Base-by-base conservation (phyloP, 2,888 invertebrate species). In the Biston stratarius region DNA sequence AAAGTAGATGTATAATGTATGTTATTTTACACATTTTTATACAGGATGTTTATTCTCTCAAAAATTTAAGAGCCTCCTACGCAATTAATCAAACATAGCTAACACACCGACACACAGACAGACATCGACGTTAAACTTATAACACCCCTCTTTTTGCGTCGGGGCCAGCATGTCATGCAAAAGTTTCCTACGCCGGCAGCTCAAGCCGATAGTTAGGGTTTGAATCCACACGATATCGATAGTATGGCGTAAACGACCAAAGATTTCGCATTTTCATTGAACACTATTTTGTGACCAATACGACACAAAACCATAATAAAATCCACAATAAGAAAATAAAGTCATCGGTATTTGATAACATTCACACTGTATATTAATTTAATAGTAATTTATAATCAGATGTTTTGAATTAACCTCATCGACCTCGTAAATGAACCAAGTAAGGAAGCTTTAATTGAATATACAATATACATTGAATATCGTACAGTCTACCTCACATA, bases 401-500 rank as follows among this genome's bases (percentile, higher is more conserved):
- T 74, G 70, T 74, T 72, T 64, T 71, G 71, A 65, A 74, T 80
- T 81, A 77, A 82, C 81, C 82, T 74, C 71, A 64, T 45, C 71
- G 77, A 82, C 83, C 78, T 81, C 78, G 73, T 67, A 78, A 81
- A 84, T 78, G 79, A 78, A 67, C 61, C 74, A 76, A 76, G 53
- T 24, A 49, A 48, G 6, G 7, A 48, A 11, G 24, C 33, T 48
- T 24, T 33, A 48, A 6, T 48, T 48, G 24, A 48, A 48, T 48
- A 48, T 47, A 24, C 24, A 24, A 45, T 45, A 14, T 45, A 48
- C 11, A 48, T n/a, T n/a, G n/a, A n/a, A n/a, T n/a, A n/a, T n/a
- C n/a, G n/a, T n/a, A n/a, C 11, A 48, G 11, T 10, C 33, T 24
- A 34, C 34, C 34, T 7, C 12, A 34, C 12, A 34, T 34, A 51